A percentile compares a stretch with the other conserved stretches of the same genome.
Conservation (phyloP, 2,113 vertebrate genomes). For the Varanus komodoensis region DNA sequence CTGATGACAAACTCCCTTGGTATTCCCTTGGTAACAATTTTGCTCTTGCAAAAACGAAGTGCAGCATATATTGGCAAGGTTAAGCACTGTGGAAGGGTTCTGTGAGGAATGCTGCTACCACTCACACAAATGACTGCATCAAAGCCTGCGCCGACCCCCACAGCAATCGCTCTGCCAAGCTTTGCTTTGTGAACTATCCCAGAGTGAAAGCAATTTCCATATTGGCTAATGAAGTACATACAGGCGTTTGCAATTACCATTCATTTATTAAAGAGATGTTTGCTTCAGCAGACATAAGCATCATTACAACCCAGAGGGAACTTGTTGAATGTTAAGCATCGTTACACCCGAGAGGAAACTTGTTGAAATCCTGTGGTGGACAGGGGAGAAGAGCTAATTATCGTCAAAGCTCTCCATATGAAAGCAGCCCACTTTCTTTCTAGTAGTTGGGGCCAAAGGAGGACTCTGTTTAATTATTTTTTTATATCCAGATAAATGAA, state of each 20-base stretch:
- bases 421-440: neutral
- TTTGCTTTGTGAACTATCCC: neutral
- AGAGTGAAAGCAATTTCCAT: neutral
- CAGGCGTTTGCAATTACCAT: constrained; percentile 16
- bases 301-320: neutral
- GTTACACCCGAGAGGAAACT: neutral
- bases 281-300: constrained; percentile 1
- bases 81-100: neutral
- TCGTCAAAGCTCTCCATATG: neutral
- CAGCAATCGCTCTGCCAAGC: neutral
- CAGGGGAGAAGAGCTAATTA: neutral
- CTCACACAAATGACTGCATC: neutral
- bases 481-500: neutral
- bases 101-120: neutral
- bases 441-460: neutral
- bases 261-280: constrained; percentile 1
- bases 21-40: neutral
- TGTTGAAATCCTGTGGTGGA: neutral
- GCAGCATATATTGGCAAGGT: neutral
- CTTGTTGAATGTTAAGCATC: neutral
- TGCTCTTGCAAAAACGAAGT: neutral
- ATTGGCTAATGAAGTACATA: neutral
- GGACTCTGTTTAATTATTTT: constrained; percentile 7
- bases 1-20: neutral
- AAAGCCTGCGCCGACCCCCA: neutral